These are phyloP conservation scores for Cephonodes hylas DNA, from an alignment of 2,888 invertebrate genomes.

Conservation along the genomic window DNA sequence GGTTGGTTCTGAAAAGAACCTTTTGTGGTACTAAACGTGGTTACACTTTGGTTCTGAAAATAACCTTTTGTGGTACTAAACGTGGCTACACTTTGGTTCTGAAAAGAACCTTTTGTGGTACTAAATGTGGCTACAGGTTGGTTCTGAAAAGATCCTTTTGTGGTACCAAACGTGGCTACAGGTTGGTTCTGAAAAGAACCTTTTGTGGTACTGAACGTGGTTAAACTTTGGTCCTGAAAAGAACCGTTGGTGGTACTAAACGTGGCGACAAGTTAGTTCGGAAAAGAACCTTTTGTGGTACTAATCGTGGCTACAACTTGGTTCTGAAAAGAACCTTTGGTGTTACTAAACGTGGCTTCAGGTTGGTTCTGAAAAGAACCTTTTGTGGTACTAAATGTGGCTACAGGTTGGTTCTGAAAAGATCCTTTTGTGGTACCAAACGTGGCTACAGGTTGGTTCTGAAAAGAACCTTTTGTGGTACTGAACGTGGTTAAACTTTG, in stretches of 20 bases:
- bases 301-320: conserved; percentile 10
- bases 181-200: conserved; percentile 17
- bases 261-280: conserved; percentile 17
- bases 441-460: conserved; percentile 15
- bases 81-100: too few relatives aligned
- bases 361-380: conserved; percentile 20
- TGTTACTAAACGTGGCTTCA: conserved; percentile 18
- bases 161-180: conserved; percentile 15
- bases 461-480: conserved; percentile 17
- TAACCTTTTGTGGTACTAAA: too few relatives aligned
- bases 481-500: too few relatives aligned
- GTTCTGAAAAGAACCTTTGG: conserved; percentile 17
- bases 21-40: too few relatives aligned
- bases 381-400: too few relatives aligned
- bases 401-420: conserved; percentile 13
- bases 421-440: too few relatives aligned
- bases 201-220: too few relatives aligned
- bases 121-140: too few relatives aligned
- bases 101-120: too few relatives aligned
- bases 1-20: conserved; percentile 15
- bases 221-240: conserved; percentile 14
- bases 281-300: conserved; percentile 17
- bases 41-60: conserved; percentile 20
- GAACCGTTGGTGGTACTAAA: conserved; percentile 5
- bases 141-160: conserved; percentile 17